These are phyloP conservation scores for Seira musarum DNA, from an alignment of 2,888 invertebrate genomes.

Conservation along the genomic window DNA sequence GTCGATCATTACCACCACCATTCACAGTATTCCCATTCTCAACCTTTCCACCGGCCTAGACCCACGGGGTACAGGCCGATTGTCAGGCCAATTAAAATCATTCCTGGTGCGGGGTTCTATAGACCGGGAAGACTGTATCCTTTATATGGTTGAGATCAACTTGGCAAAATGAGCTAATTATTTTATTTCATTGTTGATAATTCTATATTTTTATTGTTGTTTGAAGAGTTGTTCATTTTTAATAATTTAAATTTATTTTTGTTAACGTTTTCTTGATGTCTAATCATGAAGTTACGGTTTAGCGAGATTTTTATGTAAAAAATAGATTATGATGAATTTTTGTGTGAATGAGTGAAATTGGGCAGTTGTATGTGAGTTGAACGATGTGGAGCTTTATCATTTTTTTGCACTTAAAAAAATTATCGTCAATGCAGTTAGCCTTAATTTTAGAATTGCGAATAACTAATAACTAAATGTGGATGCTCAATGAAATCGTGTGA, in stretches of 20 bases:
- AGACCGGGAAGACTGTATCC: constrained; percentile 53
- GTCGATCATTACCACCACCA: constrained; percentile 12
- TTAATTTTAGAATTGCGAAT: no score
- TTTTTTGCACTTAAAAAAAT: neutral
- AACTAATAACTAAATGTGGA: no score
- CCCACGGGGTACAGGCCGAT: constrained; percentile 8
- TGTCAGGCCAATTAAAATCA: constrained; percentile 34
- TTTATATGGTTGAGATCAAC: neutral
- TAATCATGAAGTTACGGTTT: neutral
- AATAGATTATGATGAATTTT: neutral
- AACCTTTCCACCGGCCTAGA: constrained; percentile 11
- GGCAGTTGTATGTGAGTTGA: neutral
- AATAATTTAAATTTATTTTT: neutral
- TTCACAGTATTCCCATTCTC: constrained; percentile 9
- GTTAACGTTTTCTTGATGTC: neutral
- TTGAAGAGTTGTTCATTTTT: constrained; percentile 8
- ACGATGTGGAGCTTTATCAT: neutral
- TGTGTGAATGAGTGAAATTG: neutral
- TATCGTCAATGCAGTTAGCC: constrained; percentile 18
- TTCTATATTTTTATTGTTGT: neutral
- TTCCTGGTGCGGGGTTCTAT: constrained; percentile 3
- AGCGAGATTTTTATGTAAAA: no score
- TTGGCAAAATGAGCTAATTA: neutral
- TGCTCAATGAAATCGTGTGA: no score
- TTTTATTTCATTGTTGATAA: neutral